Evolutionary conservation across 2,113 vertebrate genomes (phyloP), one percentile per base, ranked within the genome.

Genomic region (Mastomys natalensis): DNA sequence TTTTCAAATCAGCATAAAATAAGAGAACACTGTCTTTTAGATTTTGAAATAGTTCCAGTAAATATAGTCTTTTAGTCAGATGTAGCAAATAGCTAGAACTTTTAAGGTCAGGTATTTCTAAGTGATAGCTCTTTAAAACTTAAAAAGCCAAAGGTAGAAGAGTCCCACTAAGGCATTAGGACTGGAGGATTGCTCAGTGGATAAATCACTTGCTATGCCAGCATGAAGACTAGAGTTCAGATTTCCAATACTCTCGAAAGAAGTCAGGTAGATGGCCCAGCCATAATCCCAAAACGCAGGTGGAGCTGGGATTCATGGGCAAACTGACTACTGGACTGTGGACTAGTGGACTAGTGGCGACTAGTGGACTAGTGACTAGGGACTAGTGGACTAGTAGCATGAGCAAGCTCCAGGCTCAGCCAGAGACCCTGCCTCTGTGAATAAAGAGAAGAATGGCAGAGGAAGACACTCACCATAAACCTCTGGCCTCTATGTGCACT

Each of bases 1-100:
- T 91, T 93, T 89, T 91, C 70, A 93, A 96, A 82, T 87, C 55
- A 85, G 73, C n/a, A 82, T 58, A 72, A 82, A 93, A 77, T 93
- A 77, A 66, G 62, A 66, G 60, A 86, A 91, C 15, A 72, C 4
- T 95, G 73, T 89, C 37, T 74, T 89, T 93, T 60, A 43, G 21
- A 91, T 73, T 87, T 77, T 93, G 87, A 74, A 89, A 48, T 15
- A 89, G 70, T 89, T 8, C 62, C 81, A 16, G 19, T 89, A 96
- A 93, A 95, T 90, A 93, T 3, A 10, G 16, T 84, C 37, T 86
- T 66, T 68, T 90, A 82, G 45, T 45, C 37, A 95, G 70, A 73
- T 48, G n/a, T 76, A 16, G 31, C 26, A 64, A 40, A 91, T 34
- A 87, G 24, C 37, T 58, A 60, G 80, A 60, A 93, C 66, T 78